Base-by-base conservation (phyloP, 2,113 vertebrate species). In the Rattus rattus region DNA sequence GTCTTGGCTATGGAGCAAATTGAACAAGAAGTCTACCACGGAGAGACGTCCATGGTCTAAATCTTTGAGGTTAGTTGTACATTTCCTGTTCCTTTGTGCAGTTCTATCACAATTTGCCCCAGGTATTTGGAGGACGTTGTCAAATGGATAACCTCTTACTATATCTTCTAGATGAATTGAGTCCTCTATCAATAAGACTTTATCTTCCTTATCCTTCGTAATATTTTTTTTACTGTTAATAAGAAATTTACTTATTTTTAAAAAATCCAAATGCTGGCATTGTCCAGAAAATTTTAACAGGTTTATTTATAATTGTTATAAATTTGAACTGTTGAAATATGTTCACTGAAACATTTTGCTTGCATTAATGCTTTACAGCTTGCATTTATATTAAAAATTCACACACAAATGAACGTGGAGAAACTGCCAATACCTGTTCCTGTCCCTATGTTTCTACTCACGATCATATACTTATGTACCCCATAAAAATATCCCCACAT, bases 211-310 rank as follows among this genome's bases (percentile, higher is more conserved):
- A 70, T 65, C 22, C 2, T 16, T 39, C 3, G 4, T 14, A 75
- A 87, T 85, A 73, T 49, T 59, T 63, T 59, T 59, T 63, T 22
- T 43, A 43, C 43, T 43, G 43, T 43, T 43, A 97, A 97, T 99
- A 99, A 98, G 98, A 99, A 99, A 99, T 99, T 99, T 98, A 98
- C 98, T 98, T 96, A 77, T 97, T 98, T 98, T 98, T 98, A 98
- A 99, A 80, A 99, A 98, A 98, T 98, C 98, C 98, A 98, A 99
- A 99, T 99, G 99, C 98, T 99, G 99, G 98, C 98, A 98, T 98
- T 98, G 97, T 98, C 98, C 98, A 98, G 98, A 99, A 99, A 99
- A 99, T 98, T 98, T 98, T 98, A 98, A 98, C 98, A 99, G 97
- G 89, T 98, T 98, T 99, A 98, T 99, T 99, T 98, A 98, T 99